Evolutionary conservation across 2,113 vertebrate genomes (phyloP), one percentile per base, ranked within the genome.

Genomic region (Sprattus sprattus): DNA sequence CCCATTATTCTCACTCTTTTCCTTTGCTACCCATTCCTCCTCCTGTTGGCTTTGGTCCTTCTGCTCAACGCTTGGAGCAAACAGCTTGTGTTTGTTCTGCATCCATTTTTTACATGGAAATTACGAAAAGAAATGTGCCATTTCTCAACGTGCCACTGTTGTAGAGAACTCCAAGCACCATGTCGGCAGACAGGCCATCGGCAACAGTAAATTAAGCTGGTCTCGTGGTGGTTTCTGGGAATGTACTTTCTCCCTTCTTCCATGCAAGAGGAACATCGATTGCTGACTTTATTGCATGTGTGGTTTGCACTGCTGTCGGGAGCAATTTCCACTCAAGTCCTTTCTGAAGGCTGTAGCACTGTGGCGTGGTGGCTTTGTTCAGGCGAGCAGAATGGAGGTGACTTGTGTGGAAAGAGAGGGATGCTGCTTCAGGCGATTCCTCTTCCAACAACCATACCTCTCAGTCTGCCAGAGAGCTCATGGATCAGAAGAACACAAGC

Each of bases 1-100:
- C 84, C 88, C 87, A 83, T 87, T 84, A 64, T 85, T 88, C 92
- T 86, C 88, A 89, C 91, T 90, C 87, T 89, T 83, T 67, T 87
- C 85, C 44, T 82, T 82, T 45, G 82, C 87, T 87, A 60, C 85
- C 78, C 85, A 50, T 78, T 89, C 86, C 85, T 88, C 85, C 81
- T 85, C 22, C 81, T 52, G 71, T 81, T 88, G 89, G 87, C 89
- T 7, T 32, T 45, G 80, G 49, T n/a, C 64, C 60, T 49, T 57
- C 54, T 71, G 22, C 75, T 83, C 45, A 45, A 83, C 64, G 10
- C 82, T 84, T 67, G 71, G 54, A 47, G 82, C 85, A 85, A 87
- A 82, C 82, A 50, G 60, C 87, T 84, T 85, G 84, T 88, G 71
- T 78, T 78, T 78, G 71, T 32, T 39, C 71, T 32, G 10, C 28